Base-by-base conservation (phyloP, 1,140 invertebrate species). In the Saccostrea glomerata region DNA sequence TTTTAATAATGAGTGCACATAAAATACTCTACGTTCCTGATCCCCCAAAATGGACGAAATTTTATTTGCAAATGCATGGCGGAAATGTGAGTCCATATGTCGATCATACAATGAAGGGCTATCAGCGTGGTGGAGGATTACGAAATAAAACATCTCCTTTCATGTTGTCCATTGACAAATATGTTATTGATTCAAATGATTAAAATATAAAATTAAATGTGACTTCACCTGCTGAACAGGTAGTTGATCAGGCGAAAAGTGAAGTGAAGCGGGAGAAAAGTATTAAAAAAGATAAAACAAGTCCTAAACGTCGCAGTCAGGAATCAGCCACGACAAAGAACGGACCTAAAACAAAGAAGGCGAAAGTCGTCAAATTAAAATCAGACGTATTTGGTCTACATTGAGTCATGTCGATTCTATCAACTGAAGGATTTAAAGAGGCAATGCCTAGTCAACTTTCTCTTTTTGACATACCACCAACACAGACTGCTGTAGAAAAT, bases 171-270 rank as follows among this genome's bases (percentile, higher is more conserved):
- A 87, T 84, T 47, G 87, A 84, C 15, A 56, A 84, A 25, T 30
- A 63, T 85, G 58, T 11, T 23, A 54, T 63, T 0, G 30, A 63
- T 63, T 6, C 3, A 23, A 15, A 25, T 40, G 84, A 23, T 85
- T 30, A 56, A 47, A 47, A 25, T 15, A 6, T 36, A 25, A 15
- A 55, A 23, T 15, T 85, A 55, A 85, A 77, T 9, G 0, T 88
- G 54, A 82, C 83, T 0, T 85, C 84, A 13, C 87, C 83, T 15
- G 66, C 83, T 17, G 56, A 58, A 54, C 87, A 88, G 58, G 54
- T 86, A 6, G 87, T 85, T 20, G 84, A 88, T 17, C 66, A 88
- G 55, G 83, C 87, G 17, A 88, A 88, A 86, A 23, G 56, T 30
- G 84, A 88, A 86, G 3, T 82, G 0, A n/a, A 84, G 0, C 0